Evolutionary conservation across 2,797 vertebrate species (phyloP), one percentile per base, ranked within the genome.

Genomic region (Yasuhikotakia modesta): DNA sequence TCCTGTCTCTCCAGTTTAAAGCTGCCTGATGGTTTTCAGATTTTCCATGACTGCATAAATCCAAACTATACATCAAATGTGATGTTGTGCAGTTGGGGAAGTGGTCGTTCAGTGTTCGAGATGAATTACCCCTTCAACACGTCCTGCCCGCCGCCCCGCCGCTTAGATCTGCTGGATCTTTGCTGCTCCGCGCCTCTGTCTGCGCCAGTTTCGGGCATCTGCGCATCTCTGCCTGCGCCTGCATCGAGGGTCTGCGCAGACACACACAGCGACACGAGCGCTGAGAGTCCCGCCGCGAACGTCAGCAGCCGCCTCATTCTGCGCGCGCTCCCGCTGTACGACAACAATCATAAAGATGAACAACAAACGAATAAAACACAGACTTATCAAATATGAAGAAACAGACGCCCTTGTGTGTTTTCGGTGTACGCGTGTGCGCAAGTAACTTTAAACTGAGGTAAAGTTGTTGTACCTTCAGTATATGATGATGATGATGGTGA

Each of bases 61-160:
- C 35, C 35, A 39, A 8, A 39, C 8, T 39, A 39, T 8, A 39
- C 35, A 39, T 39, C 35, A 39, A 8, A 39, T 39, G 35, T 39
- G 11, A 39, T 8, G 6, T 39, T 39, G 7, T 8, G 35, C 7
- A 39, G 35, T 39, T 39, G 35, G 35, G 35, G 1, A 8, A 39
- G 27, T 27, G 27, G 27, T 27, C 4, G 27, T 27, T 27, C 4
- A 4, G 27, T 27, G 4, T 27, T 39, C 6, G 8, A 39, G 35
- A 73, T 68, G 19, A 66, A 69, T 93, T 95, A 99, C 97, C 97
- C 96, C 91, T 96, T 96, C 50, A 99, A 95, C 46, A 94, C 94
- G 80, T 98, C 96, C 80, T 96, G 94, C 22, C 94, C 95, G 69
- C 91, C 89, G 76, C 94, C 96, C 87, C 95, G 91, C 89, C 96